Evolutionary conservation across 2,888 invertebrate genomes (phyloP), one percentile per base, ranked within the genome.

Genomic region (Lasioglossum zephyrum): DNA sequence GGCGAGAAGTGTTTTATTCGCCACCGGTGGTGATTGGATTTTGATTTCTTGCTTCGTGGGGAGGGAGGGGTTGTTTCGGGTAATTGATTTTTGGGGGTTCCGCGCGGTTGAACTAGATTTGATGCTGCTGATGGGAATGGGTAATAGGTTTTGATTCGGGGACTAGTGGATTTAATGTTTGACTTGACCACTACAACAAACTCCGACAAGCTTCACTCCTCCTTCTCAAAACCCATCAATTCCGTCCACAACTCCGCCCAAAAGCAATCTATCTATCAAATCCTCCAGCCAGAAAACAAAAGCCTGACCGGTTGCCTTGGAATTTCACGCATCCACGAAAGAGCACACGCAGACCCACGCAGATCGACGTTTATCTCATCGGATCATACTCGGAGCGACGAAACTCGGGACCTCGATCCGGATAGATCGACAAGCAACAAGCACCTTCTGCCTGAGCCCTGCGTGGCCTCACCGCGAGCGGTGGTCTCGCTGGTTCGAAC

Each of bases 401-500:
- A 53, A 53, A 53, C 53, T 26, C 13, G 63, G 31, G 2, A 6
- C 63, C 53, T 9, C 53, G n/a, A 31, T n/a, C 26, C 63, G 16
- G 63, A 13, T 63, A 74, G 75, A 82, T 74, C 73, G 74, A 69
- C 73, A 72, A 80, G 60, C 22, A 9, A 22, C 53, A 3, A 53
- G 53, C 53, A 53, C 53, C n/a, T 53, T n/a, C n/a, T 53, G 53
- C 36, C 47, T 11, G 36, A 41, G 11, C 69, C 0, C 69, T 16
- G 26, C 83, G 63, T 70, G 53, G 63, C 78, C 73, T 72, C 82
- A 73, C 81, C 86, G 84, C 75, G 73, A 83, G 81, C 84, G 82
- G 77, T 82, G 86, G 73, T 76, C 84, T 69, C 36, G 75, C 36
- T 79, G 81, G 82, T 87, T 88, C 82, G 89, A 88, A 90, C 90